Evolutionary conservation across 1,140 invertebrate genomes (phyloP), one percentile per base, ranked within the genome.

Genomic region (Anastatus disparis): DNA sequence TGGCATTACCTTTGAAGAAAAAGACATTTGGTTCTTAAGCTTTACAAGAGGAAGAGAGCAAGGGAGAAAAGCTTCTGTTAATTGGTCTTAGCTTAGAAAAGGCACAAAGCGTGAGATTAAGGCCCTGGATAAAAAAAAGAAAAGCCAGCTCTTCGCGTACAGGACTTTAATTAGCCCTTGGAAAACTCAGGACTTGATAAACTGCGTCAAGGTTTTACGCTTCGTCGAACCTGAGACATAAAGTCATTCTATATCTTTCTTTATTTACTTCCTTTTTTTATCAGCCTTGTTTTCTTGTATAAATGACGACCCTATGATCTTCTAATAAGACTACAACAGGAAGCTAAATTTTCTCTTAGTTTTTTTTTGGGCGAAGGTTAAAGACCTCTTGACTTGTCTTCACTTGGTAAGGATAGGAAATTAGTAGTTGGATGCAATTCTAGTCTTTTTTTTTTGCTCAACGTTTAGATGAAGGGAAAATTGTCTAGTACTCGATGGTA

Each of bases 131-230:
- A n/a, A n/a, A 52, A n/a, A 59, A 70, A 70, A 71, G 69, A 71
- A 71, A 63, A 71, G 29, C n/a, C n/a, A n/a, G n/a, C n/a, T n/a
- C n/a, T n/a, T n/a, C n/a, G n/a, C n/a, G n/a, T 52, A 53, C 31
- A 59, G 63, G 63, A 71, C 70, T 71, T 71, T 71, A 71, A 71
- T 71, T 71, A 71, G 62, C 59, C 56, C 48, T 29, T 17, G 29
- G 24, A 48, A n/a, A 20, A 44, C 65, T 40, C 4, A 35, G 52
- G 48, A 22, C 52, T 71, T 71, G 70, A 71, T 63, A 66, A 71
- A 71, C 52, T 59, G 26, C 70, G 62, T 17, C 20, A 29, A 29
- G 44, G n/a, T 26, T 56, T 62, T 59, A 31, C 50, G 52, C 26
- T 46, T 20, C 52, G 50, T 44, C 58, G 42, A 66, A 66, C 31